Base-by-base conservation (phyloP, 1,140 invertebrate genomes). In the Lutraria rhynchaena region DNA sequence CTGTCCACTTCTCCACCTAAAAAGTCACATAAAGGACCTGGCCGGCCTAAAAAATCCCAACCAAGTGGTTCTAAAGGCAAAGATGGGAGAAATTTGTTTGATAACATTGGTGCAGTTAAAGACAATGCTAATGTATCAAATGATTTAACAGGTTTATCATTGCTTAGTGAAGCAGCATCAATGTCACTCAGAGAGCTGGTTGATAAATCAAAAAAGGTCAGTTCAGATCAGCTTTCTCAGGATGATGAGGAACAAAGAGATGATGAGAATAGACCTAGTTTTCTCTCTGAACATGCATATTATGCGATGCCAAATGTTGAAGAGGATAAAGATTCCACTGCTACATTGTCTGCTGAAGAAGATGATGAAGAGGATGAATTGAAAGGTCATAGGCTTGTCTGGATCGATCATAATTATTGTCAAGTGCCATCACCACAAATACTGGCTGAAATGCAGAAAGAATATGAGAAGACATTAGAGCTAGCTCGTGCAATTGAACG, bases 381-480 rank as follows among this genome's bases (percentile, higher is more conserved):
- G 24, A 69, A 61, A 63, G 83, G 80, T 65, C 81, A 85, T 44
- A 60, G 74, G 7, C 67, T 77, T 17, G 85, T 92, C 19, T 88
- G 86, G 84, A 89, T 90, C 19, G 91, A 92, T 71, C 91, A 92
- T 51, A 90, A 89, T 75, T 92, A 92, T 83, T 91, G 90, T 80
- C 85, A 88, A 55, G 87, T 85, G 22, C 86, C 86, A 49, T 82
- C 88, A 44, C 85, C 85, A 11, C 70, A 70, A 31, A 49, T 76
- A 35, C 44, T 83, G 19, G 70, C 65, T 60, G 83, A 82, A 17
- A 65, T 78, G 58, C 58, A 81, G 35, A 76, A 83, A 33, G 82
- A 86, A 76, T 60, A 82, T 80, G 71, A 81, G 31, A 31, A 83
- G 67, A 74, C 83, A 41, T 35, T 71, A 22, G 58, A 51, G 61